Base-by-base conservation (phyloP, 2,888 invertebrate species). In the Panzeria rudis region DNA sequence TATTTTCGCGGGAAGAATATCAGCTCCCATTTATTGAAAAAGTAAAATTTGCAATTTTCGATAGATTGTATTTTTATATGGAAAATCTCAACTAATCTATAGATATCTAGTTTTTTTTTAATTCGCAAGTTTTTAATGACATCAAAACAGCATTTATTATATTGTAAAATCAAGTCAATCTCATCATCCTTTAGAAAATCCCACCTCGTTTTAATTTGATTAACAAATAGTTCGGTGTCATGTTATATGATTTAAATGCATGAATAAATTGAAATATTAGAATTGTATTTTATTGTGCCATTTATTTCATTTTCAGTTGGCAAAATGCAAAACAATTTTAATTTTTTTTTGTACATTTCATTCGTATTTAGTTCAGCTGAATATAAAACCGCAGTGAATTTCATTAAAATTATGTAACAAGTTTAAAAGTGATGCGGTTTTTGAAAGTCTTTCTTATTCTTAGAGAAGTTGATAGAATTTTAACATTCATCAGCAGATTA, bases 221-320 rank as follows among this genome's bases (percentile, higher is more conserved):
- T n/a, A 0, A 15, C 52, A 54, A 66, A 56, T 32, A 56, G 4
- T 38, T 3, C 17, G 44, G 32, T 79, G 32, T 56, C 52, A 56
- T 64, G 71, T 72, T 72, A 79, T 56, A 71, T 72, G 54, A 79
- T 72, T 79, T 56, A 54, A 72, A 64, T 79, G 54, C 71, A 62
- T 44, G 64, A 44, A 79, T 64, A 72, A 64, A 72, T 72, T 79
- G 72, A 79, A 72, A 79, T 72, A 79, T 72, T 54, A 64, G 54
- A 71, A 79, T 72, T 79, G 29, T 47, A 52, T 62, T 78, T 44
- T 52, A 11, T 79, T 71, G 32, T 47, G 29, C 50, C 17, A 52
- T 78, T 52, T 64, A 35, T 61, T 38, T 29, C 6, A 9, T 47
- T 47, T 66, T 32, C 11, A 25, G 11, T 44, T 44, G 2, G 47